Conservation (phyloP, 2,797 vertebrate genomes). For the Rhyacichthys aspro region DNA sequence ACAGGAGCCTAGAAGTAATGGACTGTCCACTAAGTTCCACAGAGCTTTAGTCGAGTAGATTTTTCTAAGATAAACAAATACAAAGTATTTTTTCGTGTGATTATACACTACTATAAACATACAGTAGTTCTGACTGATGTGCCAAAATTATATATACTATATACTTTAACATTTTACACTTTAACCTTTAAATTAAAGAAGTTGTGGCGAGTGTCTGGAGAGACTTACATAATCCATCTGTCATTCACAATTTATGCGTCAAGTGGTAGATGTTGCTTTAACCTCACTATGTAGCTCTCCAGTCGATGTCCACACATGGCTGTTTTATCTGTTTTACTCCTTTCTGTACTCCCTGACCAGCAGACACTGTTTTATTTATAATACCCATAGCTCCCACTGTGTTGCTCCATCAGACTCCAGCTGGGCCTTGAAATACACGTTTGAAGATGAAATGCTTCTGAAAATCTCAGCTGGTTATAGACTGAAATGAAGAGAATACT, state of each 20-base stretch:
- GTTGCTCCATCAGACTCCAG: slow-evolving; percentile 20
- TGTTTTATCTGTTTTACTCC: slow-evolving; percentile 28
- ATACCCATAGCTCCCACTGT: slow-evolving; percentile 19
- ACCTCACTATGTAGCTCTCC: slow-evolving; percentile 1
- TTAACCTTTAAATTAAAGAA: slow-evolving; percentile 7
- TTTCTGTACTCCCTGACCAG: slow-evolving; percentile 21
- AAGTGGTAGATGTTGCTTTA: slow-evolving; percentile 20
- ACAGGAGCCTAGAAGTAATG: too few relatives aligned
- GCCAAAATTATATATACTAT: too few relatives aligned
- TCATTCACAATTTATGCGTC: too few relatives aligned
- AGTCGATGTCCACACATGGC: not conserved
- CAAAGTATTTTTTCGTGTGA: too few relatives aligned
- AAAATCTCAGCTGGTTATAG: slow-evolving; percentile 29
- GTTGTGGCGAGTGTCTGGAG: not conserved
- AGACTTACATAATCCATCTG: not conserved
- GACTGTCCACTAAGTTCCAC: too few relatives aligned
- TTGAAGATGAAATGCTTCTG: slow-evolving; percentile 43
- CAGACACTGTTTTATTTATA: slow-evolving; percentile 56
- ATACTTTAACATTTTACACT: not conserved
- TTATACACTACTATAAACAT: too few relatives aligned
- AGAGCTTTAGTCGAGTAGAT: too few relatives aligned
- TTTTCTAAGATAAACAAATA: too few relatives aligned
- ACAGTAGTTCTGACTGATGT: too few relatives aligned
- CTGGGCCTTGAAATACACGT: slow-evolving; percentile 52
- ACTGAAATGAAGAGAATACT: slow-evolving; percentile 13